phyloP scores from a whole-genome alignment of 2,888 invertebrate species.

The Calliphora vomitoria region DNA sequence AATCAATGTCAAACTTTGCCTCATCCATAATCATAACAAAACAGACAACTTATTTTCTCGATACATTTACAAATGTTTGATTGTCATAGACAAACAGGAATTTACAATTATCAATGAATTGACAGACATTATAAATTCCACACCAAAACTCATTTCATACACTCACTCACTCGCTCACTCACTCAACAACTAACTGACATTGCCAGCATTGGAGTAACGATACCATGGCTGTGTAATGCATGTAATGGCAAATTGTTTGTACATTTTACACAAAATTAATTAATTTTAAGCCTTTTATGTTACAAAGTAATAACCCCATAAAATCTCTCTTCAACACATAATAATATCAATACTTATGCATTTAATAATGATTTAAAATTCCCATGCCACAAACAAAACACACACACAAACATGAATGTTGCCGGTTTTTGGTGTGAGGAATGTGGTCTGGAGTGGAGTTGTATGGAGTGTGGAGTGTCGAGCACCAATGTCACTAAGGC shows the following conservation, averaged over 20 bases:
- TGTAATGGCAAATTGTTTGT: slow-evolving; percentile 62
- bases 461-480: slow-evolving; percentile 9
- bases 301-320: slow-evolving; percentile 70
- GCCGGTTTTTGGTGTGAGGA: neutral
- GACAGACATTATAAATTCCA: slow-evolving; percentile 49
- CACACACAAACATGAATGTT: slow-evolving; percentile 15
- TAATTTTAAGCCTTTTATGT: slow-evolving; percentile 74
- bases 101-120: slow-evolving; percentile 60
- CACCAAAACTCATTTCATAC: neutral
- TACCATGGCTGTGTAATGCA: slow-evolving; percentile 29
- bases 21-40: neutral
- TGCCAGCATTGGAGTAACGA: neutral
- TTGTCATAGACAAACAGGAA: slow-evolving; percentile 45
- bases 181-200: neutral
- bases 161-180: neutral
- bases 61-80: slow-evolving; percentile 5
- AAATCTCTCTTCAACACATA: slow-evolving; percentile 70
- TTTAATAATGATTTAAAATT: slow-evolving; percentile 72
- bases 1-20: slow-evolving; percentile 48
- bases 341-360: slow-evolving; percentile 72
- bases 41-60: neutral
- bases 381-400: slow-evolving; percentile 22
- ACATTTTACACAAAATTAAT: slow-evolving; percentile 72
- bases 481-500: slow-evolving; percentile 66
- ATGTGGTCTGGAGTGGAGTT: neutral